Evolutionary conservation across 2,888 invertebrate genomes (phyloP), one percentile per base, ranked within the genome.

Genomic region (Ennomos quercinarius): DNA sequence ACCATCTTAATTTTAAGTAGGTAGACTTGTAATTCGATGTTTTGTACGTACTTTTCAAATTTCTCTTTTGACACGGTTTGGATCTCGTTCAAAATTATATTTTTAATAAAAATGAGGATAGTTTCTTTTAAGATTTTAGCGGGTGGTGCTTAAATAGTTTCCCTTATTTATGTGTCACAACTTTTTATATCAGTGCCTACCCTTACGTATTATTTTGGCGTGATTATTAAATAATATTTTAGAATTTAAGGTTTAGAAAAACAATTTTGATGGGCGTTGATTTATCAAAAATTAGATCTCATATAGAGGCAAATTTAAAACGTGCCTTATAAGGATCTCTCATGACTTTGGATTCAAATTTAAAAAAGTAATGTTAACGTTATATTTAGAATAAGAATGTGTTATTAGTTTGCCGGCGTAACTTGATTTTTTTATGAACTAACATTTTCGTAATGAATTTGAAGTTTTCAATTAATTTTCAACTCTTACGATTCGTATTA

Each of bases 231-330:
- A 50, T 81, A 81, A 80, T 79, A 67, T 77, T 64, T 62, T 61
- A 62, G 67, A 58, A 63, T 68, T 65, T 69, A 67, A 67, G 67
- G 52, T 65, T 83, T 85, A 86, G 86, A 83, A 83, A 84, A 85
- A 67, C 65, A 67, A 82, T 73, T 72, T 75, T 73, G 76, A 81
- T 70, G 76, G 81, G 83, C 74, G 82, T 83, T 77, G 81, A 81
- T 80, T 79, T 84, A 84, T 85, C 84, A 86, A 89, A 86, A 86
- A 84, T 80, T 82, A 85, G 90, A 91, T 91, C 91, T 91, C 91
- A 91, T 87, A 81, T 76, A 78, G 73, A 77, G 87, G 87, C 83
- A 77, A 64, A 64, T 71, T 66, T 73, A 74, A 71, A 74, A 71
- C 74, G 73, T 82, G 87, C 84, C 88, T 86, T 80, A 65, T 72